Evolutionary conservation across 2,888 invertebrate genomes (phyloP).

Genomic region (Lypha dubia): DNA sequence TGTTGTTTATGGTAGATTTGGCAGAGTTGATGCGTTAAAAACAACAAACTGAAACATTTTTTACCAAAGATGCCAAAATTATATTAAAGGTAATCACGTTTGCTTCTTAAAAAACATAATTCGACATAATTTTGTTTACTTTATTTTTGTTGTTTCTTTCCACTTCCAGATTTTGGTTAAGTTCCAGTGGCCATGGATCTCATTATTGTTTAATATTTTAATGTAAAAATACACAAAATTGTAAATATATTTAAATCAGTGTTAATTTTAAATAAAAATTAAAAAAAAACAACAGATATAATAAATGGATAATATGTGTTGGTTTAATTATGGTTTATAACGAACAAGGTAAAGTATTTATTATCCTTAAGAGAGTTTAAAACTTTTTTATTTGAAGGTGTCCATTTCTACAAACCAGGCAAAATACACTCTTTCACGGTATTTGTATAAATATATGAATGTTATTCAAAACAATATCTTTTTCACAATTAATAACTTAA

Average conservation of each 20-base stretch:
- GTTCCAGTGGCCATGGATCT: conserved; percentile 68
- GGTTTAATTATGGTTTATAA: neutral
- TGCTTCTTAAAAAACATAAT: neutral
- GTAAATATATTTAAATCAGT: conserved; percentile 63
- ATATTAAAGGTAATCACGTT: conserved; percentile 35
- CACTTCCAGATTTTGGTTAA: conserved; percentile 50
- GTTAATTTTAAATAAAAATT: conserved; percentile 63
- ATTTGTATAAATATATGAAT: conserved; percentile 1
- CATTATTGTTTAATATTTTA: conserved; percentile 50
- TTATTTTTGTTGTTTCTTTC: neutral
- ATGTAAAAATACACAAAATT: conserved; percentile 40
- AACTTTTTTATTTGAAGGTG: no score
- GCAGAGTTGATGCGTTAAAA: conserved; percentile 34
- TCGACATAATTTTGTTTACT: neutral
- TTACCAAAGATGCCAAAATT: conserved; percentile 62
- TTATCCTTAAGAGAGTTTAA: neutral
- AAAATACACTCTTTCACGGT: neutral
- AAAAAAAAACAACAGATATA: conserved; percentile 29
- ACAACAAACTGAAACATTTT: conserved; percentile 21
- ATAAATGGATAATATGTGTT: conserved; percentile 16
- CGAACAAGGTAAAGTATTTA: conserved; percentile 8
- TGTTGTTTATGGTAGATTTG: conserved; percentile 30
- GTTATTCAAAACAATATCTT: neutral
- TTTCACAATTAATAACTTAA: conserved; percentile 18
- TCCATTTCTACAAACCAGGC: no score